phyloP scores from a whole-genome alignment of 2,888 invertebrate species.

The Prosopocoilus inquinatus region DNA sequence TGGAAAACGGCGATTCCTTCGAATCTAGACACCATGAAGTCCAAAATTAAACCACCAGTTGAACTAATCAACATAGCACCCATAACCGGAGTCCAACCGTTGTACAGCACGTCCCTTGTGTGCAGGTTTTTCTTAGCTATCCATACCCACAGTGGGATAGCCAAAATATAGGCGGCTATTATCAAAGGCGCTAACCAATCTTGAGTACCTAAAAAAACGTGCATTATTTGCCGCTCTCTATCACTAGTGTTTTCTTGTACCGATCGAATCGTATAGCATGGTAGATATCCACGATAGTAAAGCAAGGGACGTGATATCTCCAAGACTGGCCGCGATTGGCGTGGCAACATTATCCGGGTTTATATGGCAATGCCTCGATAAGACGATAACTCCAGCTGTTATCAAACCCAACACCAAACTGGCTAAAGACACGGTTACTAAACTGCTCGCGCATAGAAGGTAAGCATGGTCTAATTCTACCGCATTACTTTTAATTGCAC shows the following conservation, averaged over 20 bases:
- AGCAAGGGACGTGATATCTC: slow-evolving; percentile 71
- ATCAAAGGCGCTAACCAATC: slow-evolving; percentile 66
- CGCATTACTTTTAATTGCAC: slow-evolving; percentile 61
- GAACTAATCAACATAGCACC: slow-evolving; percentile 80
- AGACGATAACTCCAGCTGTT: slow-evolving; percentile 70
- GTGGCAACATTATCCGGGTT: slow-evolving; percentile 81
- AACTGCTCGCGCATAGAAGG: slow-evolving; percentile 70
- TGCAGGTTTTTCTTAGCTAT: slow-evolving; percentile 68
- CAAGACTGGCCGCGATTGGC: slow-evolving; percentile 77
- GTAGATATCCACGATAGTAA: slow-evolving; percentile 60
- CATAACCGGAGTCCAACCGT: slow-evolving; percentile 77
- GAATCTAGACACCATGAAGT: slow-evolving; percentile 66
- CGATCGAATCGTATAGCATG: slow-evolving; percentile 57
- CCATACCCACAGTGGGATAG: slow-evolving; percentile 73
- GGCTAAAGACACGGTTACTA: slow-evolving; percentile 74
- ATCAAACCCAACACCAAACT: slow-evolving; percentile 69
- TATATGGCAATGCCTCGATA: slow-evolving; percentile 66
- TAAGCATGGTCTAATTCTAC: slow-evolving; percentile 67
- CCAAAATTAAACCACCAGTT: slow-evolving; percentile 71
- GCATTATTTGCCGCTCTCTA: not conserved
- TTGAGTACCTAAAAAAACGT: slow-evolving; percentile 48
- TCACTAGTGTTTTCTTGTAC: slow-evolving; percentile 35
- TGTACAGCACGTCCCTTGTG: slow-evolving; percentile 66
- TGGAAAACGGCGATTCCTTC: slow-evolving; percentile 75
- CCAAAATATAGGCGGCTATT: slow-evolving; percentile 60